Percentiles rank a stretch among this genome's conserved stretches.
phyloP scores from a whole-genome alignment of 2,113 vertebrate genomes.

The Charadrius vociferus region DNA sequence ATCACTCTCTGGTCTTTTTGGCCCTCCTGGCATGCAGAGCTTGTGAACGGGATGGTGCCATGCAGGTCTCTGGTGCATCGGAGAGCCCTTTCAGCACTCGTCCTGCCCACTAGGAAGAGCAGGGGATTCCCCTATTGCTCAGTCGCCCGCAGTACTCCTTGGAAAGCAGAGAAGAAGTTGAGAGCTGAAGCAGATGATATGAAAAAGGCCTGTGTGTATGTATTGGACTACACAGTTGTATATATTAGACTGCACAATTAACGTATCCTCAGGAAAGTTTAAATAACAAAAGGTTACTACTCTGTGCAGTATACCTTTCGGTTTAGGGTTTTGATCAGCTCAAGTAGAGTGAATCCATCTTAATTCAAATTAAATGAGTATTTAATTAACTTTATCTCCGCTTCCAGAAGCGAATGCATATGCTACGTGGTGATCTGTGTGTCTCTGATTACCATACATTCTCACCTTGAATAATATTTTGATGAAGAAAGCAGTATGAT shows the following conservation, averaged over 20 bases:
- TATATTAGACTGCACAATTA: too few species aligned
- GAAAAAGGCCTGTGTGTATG: not conserved
- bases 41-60: not conserved
- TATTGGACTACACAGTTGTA: too few species aligned
- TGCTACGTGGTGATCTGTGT: constrained; percentile 1
- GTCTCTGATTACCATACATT: constrained; percentile 15
- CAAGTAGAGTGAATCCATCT: constrained; percentile 51
- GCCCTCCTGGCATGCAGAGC: not conserved
- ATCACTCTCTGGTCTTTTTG: fast-evolving
- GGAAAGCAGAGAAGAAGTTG: too few species aligned
- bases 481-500: not conserved
- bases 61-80: fast-evolving
- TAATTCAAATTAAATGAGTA: constrained; percentile 69
- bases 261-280: not conserved
- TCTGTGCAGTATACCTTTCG: not conserved
- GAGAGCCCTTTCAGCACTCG: fast-evolving
- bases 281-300: not conserved
- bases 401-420: constrained; percentile 54
- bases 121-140: fast-evolving
- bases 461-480: constrained; percentile 21
- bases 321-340: constrained; percentile 45
- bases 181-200: not conserved
- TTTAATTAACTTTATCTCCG: constrained; percentile 71
- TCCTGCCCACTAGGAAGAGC: not conserved
- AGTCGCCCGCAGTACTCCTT: fast-evolving